Percentiles rank a stretch among this genome's conserved stretches.
Evolutionary conservation across 35 echinoderm and acorn worm genomes (phyloP).

Genomic region (Stichopus chloronotus): DNA sequence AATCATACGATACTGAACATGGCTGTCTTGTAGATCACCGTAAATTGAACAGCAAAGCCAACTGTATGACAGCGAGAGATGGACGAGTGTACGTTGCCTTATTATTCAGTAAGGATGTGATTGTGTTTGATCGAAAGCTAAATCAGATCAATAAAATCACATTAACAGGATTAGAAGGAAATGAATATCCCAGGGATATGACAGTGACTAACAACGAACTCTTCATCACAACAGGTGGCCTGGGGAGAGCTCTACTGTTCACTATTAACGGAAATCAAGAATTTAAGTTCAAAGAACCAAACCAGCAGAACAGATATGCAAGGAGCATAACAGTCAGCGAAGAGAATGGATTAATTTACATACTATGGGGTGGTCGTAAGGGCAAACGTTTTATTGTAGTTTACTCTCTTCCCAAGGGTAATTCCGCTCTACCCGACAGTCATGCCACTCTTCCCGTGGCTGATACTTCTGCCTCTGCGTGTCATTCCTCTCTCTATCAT

Average conservation of each 20-base stretch:
- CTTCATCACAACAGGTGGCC: not conserved
- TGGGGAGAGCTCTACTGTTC: not conserved
- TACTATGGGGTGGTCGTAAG: not conserved
- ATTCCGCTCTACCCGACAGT: not conserved
- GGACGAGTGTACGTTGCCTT: not conserved
- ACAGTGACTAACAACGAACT: not conserved
- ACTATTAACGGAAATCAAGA: not conserved
- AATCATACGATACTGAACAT: constrained; percentile 5
- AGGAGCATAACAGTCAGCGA: not conserved
- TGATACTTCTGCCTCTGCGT: not conserved
- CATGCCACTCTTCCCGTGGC: not conserved
- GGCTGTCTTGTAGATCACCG: not conserved
- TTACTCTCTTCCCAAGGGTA: not conserved
- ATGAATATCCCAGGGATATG: not conserved
- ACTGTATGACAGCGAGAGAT: not conserved
- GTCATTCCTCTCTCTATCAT: not conserved
- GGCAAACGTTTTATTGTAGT: not conserved
- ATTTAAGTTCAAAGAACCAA: not conserved
- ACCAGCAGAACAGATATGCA: not conserved
- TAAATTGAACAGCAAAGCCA: not conserved
- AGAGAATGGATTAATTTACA: not conserved
- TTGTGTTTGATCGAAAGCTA: not conserved
- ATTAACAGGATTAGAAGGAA: not conserved
- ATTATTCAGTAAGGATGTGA: not conserved
- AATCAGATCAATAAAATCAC: not conserved